Conservation (phyloP, 2,888 invertebrate genomes). For the Epiblema foenella region DNA sequence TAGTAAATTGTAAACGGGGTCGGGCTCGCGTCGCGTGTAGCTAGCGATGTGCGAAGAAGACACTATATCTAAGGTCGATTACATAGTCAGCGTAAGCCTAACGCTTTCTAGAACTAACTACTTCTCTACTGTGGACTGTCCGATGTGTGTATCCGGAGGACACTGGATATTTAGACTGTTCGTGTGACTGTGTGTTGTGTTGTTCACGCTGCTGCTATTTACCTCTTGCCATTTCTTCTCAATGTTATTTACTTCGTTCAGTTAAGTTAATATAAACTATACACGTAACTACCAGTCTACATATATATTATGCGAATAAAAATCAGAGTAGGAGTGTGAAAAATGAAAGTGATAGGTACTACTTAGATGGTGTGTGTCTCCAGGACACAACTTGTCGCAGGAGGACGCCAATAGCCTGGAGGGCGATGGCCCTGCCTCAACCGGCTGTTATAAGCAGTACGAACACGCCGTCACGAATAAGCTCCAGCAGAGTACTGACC, state of each 20-base stretch:
- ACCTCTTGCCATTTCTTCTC: conserved; percentile 62
- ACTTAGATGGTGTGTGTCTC: conserved; percentile 82
- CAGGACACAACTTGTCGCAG: conserved; percentile 97
- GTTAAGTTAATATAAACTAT: conserved; percentile 41
- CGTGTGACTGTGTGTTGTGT: conserved; percentile 82
- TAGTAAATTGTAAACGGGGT: conserved; percentile 76
- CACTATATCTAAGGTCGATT: conserved; percentile 82
- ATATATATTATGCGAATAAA: conserved; percentile 45
- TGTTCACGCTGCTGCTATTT: conserved; percentile 76
- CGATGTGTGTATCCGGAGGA: conserved; percentile 82
- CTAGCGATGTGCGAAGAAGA: conserved; percentile 84
- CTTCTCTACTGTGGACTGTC: conserved; percentile 74
- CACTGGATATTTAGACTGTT: conserved; percentile 78
- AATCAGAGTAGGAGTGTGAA: conserved; percentile 52
- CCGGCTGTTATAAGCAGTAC: conserved; percentile 91
- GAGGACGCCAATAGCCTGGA: conserved; percentile 94
- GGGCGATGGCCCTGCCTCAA: conserved; percentile 89
- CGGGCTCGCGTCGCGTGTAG: conserved; percentile 79
- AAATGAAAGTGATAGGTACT: conserved; percentile 73
- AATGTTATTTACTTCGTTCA: conserved; percentile 63
- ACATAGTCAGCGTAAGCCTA: conserved; percentile 84
- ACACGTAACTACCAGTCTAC: conserved; percentile 38
- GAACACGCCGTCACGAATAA: conserved; percentile 86
- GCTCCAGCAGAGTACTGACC: conserved; percentile 70
- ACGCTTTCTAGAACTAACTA: conserved; percentile 81